These are phyloP conservation scores for Manis pentadactyla DNA, from an alignment of 2,797 vertebrate genomes.

Conservation along the genomic window DNA sequence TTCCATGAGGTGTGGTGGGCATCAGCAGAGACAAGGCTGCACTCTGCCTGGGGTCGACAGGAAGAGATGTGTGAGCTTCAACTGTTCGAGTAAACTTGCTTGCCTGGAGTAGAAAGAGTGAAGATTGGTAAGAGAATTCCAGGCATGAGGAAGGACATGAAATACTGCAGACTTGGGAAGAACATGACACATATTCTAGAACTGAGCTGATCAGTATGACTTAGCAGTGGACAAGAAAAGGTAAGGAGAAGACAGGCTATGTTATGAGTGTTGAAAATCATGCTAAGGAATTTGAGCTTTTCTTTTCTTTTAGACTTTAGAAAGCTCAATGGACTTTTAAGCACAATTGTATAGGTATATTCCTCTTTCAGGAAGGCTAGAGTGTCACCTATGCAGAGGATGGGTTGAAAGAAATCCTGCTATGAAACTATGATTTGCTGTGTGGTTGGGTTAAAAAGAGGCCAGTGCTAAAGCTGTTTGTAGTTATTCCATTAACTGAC, in stretches of 20 bases:
- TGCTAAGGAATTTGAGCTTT: neutral
- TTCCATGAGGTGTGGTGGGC: neutral
- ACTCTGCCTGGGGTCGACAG: neutral
- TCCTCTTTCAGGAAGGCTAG: neutral
- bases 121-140: neutral
- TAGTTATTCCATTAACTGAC: neutral
- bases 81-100: neutral
- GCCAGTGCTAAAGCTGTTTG: neutral
- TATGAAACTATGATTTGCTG: neutral
- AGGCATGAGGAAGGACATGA: neutral
- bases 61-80: neutral
- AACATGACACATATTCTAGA: neutral
- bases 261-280: neutral
- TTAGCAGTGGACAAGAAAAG: neutral
- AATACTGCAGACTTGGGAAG: neutral
- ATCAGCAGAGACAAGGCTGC: neutral
- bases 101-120: neutral
- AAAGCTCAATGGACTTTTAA: neutral
- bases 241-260: neutral
- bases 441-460: neutral
- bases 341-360: neutral
- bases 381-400: too few relatives aligned
- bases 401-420: neutral
- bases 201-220: neutral
- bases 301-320: neutral